Percentiles rank a stretch among this genome's conserved stretches.
Conservation (phyloP, 1,140 invertebrate species). For the Drosophila bifasciata region DNA sequence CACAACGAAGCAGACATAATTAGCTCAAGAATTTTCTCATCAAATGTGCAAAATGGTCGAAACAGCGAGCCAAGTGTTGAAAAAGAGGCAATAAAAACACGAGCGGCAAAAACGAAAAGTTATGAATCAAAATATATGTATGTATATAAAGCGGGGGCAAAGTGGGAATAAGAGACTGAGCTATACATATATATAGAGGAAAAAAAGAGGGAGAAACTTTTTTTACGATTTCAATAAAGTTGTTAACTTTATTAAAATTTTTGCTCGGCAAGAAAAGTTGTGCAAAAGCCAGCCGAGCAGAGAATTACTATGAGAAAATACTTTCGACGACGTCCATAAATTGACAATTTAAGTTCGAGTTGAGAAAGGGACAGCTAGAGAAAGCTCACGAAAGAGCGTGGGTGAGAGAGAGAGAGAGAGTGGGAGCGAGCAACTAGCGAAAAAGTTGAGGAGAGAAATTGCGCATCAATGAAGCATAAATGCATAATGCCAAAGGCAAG, state of each 20-base stretch:
- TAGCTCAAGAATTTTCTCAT: conserved; percentile 76
- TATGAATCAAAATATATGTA: conserved; percentile 39
- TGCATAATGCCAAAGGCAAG: conserved; percentile 72
- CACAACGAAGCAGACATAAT: conserved; percentile 73
- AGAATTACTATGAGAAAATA: conserved; percentile 79
- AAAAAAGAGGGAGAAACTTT: conserved; percentile 49
- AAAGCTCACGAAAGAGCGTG: conserved; percentile 35
- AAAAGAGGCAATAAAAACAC: conserved; percentile 62
- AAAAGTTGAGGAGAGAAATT: conserved; percentile 54
- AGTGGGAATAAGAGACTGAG: conserved; percentile 4
- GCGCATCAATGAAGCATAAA: conserved; percentile 79
- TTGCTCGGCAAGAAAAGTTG: conserved; percentile 75
- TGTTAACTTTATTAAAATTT: conserved; percentile 82
- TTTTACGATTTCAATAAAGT: conserved; percentile 81
- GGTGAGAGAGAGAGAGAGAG: conserved; percentile 4
- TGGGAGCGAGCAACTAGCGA: conserved; percentile 31
- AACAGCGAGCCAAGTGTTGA: conserved; percentile 33
- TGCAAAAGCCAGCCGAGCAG: conserved; percentile 75
- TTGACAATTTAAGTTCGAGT: conserved; percentile 78
- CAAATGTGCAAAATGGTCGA: conserved; percentile 70
- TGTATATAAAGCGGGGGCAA: conserved; percentile 12
- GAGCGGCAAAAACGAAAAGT: conserved; percentile 62
- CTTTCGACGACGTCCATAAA: conserved; percentile 74
- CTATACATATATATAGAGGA: background rate
- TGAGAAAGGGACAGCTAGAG: conserved; percentile 29